These are phyloP conservation scores for Arbacia lixula DNA, from an alignment of 53 echinoderm and acorn worm species.

Conservation along the genomic window DNA sequence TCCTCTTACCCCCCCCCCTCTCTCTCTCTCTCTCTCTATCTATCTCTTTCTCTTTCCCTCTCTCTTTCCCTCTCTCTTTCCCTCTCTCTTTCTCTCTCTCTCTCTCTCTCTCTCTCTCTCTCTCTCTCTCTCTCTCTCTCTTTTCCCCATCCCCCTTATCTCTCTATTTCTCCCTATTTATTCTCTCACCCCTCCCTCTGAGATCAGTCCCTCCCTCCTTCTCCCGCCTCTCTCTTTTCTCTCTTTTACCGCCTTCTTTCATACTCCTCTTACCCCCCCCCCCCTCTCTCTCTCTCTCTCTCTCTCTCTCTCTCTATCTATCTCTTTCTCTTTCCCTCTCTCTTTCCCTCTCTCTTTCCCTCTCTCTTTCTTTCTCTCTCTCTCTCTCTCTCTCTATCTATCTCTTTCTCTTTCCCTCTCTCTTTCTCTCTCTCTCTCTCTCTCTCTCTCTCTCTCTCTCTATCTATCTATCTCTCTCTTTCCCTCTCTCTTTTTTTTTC, in stretches of 20 bases:
- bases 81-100: not conserved
- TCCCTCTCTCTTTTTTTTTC: too few relatives aligned
- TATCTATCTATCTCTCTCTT: too few relatives aligned
- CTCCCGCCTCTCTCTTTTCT: not conserved
- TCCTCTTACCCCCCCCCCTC: not conserved
- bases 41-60: not conserved
- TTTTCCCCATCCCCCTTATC: not conserved
- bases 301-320: too few relatives aligned
- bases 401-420: too few relatives aligned
- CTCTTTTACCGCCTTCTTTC: not conserved
- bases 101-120: not conserved
- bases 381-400: too few relatives aligned
- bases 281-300: too few relatives aligned
- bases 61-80: not conserved
- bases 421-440: too few relatives aligned
- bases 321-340: too few relatives aligned
- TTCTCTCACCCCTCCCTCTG: not conserved
- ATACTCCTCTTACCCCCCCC: too few relatives aligned
- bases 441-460: too few relatives aligned
- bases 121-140: not conserved
- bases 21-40: not conserved
- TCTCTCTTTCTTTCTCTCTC: too few relatives aligned
- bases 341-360: too few relatives aligned
- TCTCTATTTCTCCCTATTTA: not conserved
- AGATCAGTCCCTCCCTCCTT: not conserved